Evolutionary conservation across 2,888 invertebrate genomes (phyloP).

Genomic region (Cosmorhoe ocellata): DNA sequence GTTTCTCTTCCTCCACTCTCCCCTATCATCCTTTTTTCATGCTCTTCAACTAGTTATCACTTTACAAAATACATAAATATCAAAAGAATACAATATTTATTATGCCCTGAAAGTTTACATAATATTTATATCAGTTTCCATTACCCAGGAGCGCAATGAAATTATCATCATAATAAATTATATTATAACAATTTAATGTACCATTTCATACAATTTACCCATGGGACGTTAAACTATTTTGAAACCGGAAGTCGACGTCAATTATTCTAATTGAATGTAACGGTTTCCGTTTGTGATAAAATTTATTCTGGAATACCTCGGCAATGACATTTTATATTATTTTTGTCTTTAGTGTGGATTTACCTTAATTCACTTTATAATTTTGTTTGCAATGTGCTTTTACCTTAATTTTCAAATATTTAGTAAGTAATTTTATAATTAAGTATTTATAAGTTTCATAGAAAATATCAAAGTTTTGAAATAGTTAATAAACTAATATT

Average conservation of each 20-base stretch:
- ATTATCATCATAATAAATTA: constrained; percentile 26
- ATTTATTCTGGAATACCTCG: constrained; percentile 25
- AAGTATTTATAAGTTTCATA: no score
- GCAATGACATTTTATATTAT: constrained; percentile 9
- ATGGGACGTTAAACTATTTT: constrained; percentile 38
- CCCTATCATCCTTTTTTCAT: no score
- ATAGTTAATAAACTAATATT: no score
- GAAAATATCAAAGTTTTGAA: no score
- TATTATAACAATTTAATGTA: constrained; percentile 30
- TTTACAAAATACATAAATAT: no score
- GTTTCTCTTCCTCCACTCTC: no score
- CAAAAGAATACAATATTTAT: no score
- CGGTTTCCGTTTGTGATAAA: constrained; percentile 46
- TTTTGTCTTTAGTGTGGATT: constrained; percentile 7
- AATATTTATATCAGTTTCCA: constrained; percentile 1
- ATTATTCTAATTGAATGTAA: constrained; percentile 54
- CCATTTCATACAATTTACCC: constrained; percentile 31
- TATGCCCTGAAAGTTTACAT: no score
- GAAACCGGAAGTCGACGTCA: constrained; percentile 46
- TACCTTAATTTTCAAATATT: no score
- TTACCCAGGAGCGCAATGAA: constrained; percentile 3
- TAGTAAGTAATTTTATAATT: no score
- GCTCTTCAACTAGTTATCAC: no score
- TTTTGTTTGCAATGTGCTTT: no score
- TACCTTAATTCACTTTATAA: background rate